Base-by-base conservation (phyloP, 2,888 invertebrate genomes). In the Clivina fossor region DNA sequence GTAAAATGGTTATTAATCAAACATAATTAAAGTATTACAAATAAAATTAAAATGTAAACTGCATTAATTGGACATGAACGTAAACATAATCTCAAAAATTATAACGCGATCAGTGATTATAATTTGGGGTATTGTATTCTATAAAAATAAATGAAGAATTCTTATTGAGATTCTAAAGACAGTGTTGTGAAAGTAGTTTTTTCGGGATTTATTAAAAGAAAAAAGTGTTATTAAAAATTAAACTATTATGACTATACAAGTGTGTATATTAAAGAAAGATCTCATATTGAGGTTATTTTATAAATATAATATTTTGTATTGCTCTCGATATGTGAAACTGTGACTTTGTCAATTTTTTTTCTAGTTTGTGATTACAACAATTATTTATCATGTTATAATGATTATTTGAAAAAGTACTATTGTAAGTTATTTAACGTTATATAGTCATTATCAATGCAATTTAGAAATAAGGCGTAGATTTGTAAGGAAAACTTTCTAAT, bases 401-500 rank as follows among this genome's bases (percentile, higher is more conserved):
- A 50, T 49, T 35, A 16, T 16, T 38, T 38, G n/a, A 38, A 38
- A n/a, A 43, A 22, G 26, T 24, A 22, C 24, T 11, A 22, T 43
- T 43, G 4, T 55, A 55, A 47, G 55, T 55, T 47, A 55, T 57
- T 54, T 57, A 51, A 54, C 54, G 22, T 44, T 59, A n/a, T n/a
- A 61, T 64, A 65, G 64, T 64, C 65, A 64, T 60, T 65, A 65
- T 64, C 66, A 66, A 66, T 66, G 66, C 66, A 66, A 66, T 37
- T 43, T 15, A 38, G 26, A 7, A 38, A 20, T 55, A 55, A 55
- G 55, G 28, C 35, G 41, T 33, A 18, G 30, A 35, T 15, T 13
- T 24, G n/a, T 19, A 19, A 16, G 19, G 40, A 15, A 37, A 37
- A 26, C 47, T 54, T 54, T 55, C 9, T 55, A 55, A 46, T 55